phyloP scores from a whole-genome alignment of 2,797 vertebrate species.

The Kryptopterus vitreolus region DNA sequence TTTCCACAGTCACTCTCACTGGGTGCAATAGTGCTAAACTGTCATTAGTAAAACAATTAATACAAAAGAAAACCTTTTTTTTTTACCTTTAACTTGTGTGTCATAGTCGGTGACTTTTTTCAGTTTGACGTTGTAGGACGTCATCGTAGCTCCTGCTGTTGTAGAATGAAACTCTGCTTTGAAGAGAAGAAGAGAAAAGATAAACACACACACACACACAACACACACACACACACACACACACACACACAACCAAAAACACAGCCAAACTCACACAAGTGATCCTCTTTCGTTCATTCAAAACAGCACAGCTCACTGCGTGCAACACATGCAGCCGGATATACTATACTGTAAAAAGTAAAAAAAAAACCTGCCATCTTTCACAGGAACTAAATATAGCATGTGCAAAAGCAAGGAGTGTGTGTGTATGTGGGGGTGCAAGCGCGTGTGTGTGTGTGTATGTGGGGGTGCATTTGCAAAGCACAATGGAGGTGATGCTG shows the following conservation, averaged over 20 bases:
- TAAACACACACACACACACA: too few species aligned
- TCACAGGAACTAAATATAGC: conserved; percentile 19
- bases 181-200: conserved; percentile 10
- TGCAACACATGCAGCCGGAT: neutral
- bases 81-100: conserved; percentile 83
- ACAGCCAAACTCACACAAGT: neutral
- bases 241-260: too few species aligned
- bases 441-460: neutral
- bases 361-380: neutral
- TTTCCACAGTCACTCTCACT: too few species aligned
- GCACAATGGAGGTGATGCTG: neutral
- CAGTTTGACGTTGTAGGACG: conserved; percentile 75
- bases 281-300: neutral
- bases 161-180: conserved; percentile 62
- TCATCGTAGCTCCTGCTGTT: conserved; percentile 70
- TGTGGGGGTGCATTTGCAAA: conserved; percentile 16
- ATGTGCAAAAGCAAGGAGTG: conserved; percentile 3
- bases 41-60: too few species aligned
- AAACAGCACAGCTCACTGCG: neutral
- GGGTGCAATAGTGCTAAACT: too few species aligned
- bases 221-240: too few species aligned
- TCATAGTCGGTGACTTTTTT: conserved; percentile 80
- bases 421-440: neutral
- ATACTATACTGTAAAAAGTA: neutral
- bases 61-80: neutral